These are phyloP conservation scores for Syngnathoides biaculeatus DNA, from an alignment of 2,113 vertebrate genomes.

Conservation along the genomic window DNA sequence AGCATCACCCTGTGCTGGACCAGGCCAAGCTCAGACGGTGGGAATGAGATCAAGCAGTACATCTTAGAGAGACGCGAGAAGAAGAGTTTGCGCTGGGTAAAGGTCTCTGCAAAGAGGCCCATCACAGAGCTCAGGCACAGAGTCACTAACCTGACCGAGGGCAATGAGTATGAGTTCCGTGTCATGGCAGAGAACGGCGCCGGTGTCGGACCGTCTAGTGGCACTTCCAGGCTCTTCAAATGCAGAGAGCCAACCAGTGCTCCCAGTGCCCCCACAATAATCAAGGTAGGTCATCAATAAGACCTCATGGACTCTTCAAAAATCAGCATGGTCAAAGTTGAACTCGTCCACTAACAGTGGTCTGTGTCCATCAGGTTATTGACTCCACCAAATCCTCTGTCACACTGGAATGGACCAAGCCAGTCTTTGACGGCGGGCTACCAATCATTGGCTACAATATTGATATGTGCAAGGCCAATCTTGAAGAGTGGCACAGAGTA, in stretches of 20 bases:
- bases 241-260: constrained; percentile 91
- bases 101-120: constrained; percentile 90
- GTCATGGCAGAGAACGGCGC: constrained; percentile 96
- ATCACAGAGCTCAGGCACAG: constrained; percentile 89
- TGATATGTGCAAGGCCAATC: constrained; percentile 95
- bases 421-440: constrained; percentile 93
- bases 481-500: constrained; percentile 93
- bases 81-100: constrained; percentile 93
- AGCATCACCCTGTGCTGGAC: constrained; percentile 93
- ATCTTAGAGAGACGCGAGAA: constrained; percentile 97
- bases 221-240: constrained; percentile 89
- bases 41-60: constrained; percentile 94
- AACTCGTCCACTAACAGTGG: not conserved
- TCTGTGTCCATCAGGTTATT: constrained; percentile 77
- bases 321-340: not conserved
- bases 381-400: constrained; percentile 94
- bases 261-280: constrained; percentile 85
- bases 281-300: constrained; percentile 78
- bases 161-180: constrained; percentile 97
- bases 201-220: constrained; percentile 87
- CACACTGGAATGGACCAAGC: constrained; percentile 91
- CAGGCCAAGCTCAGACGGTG: constrained; percentile 89
- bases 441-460: constrained; percentile 98
- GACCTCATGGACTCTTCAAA: not conserved
- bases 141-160: constrained; percentile 88